These are phyloP conservation scores for Sciurus carolinensis DNA, from an alignment of 2,797 vertebrate genomes.

Conservation along the genomic window DNA sequence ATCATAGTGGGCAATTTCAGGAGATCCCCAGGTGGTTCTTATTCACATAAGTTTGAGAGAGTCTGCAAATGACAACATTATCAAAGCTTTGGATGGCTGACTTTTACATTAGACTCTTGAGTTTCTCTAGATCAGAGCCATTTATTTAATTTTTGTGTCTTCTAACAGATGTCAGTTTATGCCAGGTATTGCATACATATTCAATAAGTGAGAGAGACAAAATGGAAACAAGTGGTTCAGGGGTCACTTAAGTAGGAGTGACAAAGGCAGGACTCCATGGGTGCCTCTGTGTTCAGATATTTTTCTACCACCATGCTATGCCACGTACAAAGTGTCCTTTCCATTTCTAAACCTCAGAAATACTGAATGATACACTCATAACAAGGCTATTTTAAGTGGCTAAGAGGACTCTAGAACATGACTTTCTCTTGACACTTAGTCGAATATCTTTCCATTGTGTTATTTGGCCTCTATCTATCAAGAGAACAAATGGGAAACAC, in stretches of 20 bases:
- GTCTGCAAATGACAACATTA: background rate
- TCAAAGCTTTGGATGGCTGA: background rate
- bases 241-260: background rate
- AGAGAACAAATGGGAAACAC: constrained; percentile 65
- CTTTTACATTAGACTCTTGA: background rate
- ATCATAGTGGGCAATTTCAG: background rate
- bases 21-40: background rate
- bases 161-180: background rate
- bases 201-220: constrained; percentile 2
- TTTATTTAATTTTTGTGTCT: background rate
- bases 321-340: background rate
- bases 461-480: constrained; percentile 73
- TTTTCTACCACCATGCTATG: background rate
- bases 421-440: constrained; percentile 55
- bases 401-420: constrained; percentile 19
- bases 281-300: background rate
- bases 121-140: background rate
- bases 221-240: background rate
- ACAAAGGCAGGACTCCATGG: background rate
- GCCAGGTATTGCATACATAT: background rate
- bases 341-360: constrained; percentile 15
- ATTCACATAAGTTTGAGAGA: background rate
- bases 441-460: constrained; percentile 58
- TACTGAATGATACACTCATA: background rate
- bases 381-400: constrained; percentile 61